Base-by-base conservation (phyloP, 2,797 vertebrate genomes). In the Erithacus rubecula region DNA sequence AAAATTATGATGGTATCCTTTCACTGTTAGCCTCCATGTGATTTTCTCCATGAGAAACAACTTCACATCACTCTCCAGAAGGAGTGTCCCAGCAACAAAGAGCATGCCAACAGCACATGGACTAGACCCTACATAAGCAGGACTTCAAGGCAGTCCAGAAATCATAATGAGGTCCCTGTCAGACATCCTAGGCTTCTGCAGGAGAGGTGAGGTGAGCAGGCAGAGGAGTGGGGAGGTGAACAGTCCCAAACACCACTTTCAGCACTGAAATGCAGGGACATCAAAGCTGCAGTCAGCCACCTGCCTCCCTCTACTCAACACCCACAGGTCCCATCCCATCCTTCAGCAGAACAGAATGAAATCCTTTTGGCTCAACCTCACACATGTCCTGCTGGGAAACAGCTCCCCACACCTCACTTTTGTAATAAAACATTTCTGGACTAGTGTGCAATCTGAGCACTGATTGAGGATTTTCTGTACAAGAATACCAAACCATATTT, bases 401-500 rank as follows among this genome's bases (percentile, higher is more conserved):
- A 67, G 44, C 29, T 20, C 32, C 30, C 15, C 23, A 1, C 0
- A 0, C 24, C 10, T 21, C 7, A 34, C 32, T 55, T 67, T 65
- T 55, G 29, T 14, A 43, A 43, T 13, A 49, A 55, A 64, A 36
- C 39, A 20, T 7, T 44, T 72, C 34, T 68, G 56, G 46, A 79
- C 36, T 49, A n/a, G 10, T 27, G 32, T 43, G 58, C 65, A 46
- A 55, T 39, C 55, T 43, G 47, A 90, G 27, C 70, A 93, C 23
- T 23, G 52, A 84, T 1, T 63, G 44, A 92, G 36, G n/a, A 81
- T 78, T 78, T 93, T 81, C 70, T 85, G n/a, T 62, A 70, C 11
- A 83, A 81, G 53, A 83, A 46, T 83, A 89, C 3, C 1, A 81
- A 94, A 74, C 11, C 34, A 4, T 59, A 64, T 36, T 85, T 71